Evolutionary conservation across 2,888 invertebrate species (phyloP), one percentile per base, ranked within the genome.

Genomic region (Phengaris arion): DNA sequence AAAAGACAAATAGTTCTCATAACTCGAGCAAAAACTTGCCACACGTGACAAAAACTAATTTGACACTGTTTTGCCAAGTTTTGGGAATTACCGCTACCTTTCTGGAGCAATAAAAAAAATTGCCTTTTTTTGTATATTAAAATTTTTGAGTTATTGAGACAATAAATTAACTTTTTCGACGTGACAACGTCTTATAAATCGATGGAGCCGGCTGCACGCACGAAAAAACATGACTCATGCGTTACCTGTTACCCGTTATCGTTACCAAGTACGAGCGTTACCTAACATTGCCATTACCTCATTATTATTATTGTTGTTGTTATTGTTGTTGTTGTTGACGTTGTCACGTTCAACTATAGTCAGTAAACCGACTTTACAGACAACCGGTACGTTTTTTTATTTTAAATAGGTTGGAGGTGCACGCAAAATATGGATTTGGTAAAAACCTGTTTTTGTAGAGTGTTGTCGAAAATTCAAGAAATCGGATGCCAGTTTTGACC

Each of bases 41-140:
- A 85, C 87, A 86, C 85, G 87, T 85, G 86, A 85, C 85, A 82
- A 81, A 81, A 81, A 84, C 35, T 84, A 87, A 87, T 85, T 86
- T 85, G 86, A 89, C 85, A 86, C 88, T 86, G 85, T 83, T 83
- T 81, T 82, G 82, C 84, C 83, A 81, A 83, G 79, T 85, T 83
- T 82, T 75, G 79, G 79, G 64, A 64, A 45, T 64, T 80, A 80
- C 81, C 78, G 79, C 79, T 78, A 80, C 78, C 76, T 76, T 76
- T 78, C 69, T 57, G 46, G 64, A 59, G 70, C 74, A 77, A 69
- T 75, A 79, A 73, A 54, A 64, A 59, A 13, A 22, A 76, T 55
- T 35, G 15, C 70, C 75, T 35, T 10, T 73, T 35, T 55, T 35
- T 6, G 64, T 10, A 35, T 64, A 35, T 45, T 64, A 12, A 64